Base-by-base conservation (phyloP, 2,113 vertebrate genomes). In the Suncus etruscus region DNA sequence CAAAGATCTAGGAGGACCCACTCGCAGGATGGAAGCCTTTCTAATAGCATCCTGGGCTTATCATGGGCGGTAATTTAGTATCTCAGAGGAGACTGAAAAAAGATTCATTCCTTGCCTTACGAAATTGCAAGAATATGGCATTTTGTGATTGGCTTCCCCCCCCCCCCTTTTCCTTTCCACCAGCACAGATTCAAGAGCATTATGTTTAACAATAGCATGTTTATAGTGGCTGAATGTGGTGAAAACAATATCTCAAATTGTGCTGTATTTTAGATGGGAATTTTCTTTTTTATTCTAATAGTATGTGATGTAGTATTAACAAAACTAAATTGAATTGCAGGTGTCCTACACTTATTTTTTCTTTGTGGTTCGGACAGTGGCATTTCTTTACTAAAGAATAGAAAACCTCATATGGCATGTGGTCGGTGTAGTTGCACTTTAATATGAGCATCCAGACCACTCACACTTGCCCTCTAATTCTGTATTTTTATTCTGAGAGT, bases 1-100 rank as follows among this genome's bases (percentile, higher is more conserved):
- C 97, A 97, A 96, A 98, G 97, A 97, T 96, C 58, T 88, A 97
- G 97, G 94, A 97, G 95, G 97, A 96, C 96, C 94, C 95, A 90
- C 94, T 97, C 95, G 95, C 95, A 86, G 97, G 96, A 97, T 74
- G 86, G 96, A 94, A 96, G 91, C 54, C 4, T 97, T 97, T 97
- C 95, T 97, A 97, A 97, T 77, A 92, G 96, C 95, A 95, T 97
- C 39, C 96, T 97, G 97, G 78, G 90, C 93, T 97, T 95, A 83
- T 80, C n/a, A 0, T 27, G 66, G 95, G 77, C 94, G 83, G 90
- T 82, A 86, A 95, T 91, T 96, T 45, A 4, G 83, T 69, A 70
- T 58, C 92, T 95, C 94, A 84, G 18, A 81, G 89, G 91, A 95
- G 94, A 80, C 89, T 29, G 31, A 18, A 83, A 84, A 94, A 70